Evolutionary conservation across 2,113 vertebrate species (phyloP), one percentile per base, ranked within the genome.

Genomic region (Hydropotes inermis): DNA sequence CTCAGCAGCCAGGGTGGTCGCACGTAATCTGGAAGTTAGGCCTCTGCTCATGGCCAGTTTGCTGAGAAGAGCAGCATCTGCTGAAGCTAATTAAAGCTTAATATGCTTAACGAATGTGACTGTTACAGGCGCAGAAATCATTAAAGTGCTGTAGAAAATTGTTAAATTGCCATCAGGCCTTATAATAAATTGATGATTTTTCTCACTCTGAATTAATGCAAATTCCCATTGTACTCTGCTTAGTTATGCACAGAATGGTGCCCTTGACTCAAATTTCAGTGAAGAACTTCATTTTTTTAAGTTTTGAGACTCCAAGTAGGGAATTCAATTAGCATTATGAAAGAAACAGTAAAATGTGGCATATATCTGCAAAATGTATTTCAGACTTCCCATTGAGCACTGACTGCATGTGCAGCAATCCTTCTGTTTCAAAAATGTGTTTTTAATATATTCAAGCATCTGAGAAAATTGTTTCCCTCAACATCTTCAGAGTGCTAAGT

Each of bases 31-130:
- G 98, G 98, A 98, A 98, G 98, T 99, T 98, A 99, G 98, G 98
- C 97, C 98, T 99, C 98, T 93, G 96, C 97, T 98, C 97, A 50
- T 97, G 98, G 97, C 97, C 97, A 98, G 98, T 98, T 97, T 98
- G 98, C 98, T 95, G 98, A 95, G 96, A 90, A 97, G 98, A 99
- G 98, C 98, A 99, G 98, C 98, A 97, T 99, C 99, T 99, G 97
- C 99, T 99, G 98, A 98, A 99, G 99, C 99, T 99, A 99, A 99
- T 99, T 99, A 99, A 99, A 99, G 99, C 99, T 99, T 99, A 99
- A 99, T 99, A 99, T 99, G 99, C 99, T 99, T 99, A 99, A 99
- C 98, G 99, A 99, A 99, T 99, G 99, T 98, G 98, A 98, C 99
- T 98, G 98, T 99, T 99, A 99, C 94, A 23, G 99, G 98, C 93